These are phyloP conservation scores for Anthopleura sola DNA, from an alignment of 64 coral and sea anemone genomes.

Conservation along the genomic window DNA sequence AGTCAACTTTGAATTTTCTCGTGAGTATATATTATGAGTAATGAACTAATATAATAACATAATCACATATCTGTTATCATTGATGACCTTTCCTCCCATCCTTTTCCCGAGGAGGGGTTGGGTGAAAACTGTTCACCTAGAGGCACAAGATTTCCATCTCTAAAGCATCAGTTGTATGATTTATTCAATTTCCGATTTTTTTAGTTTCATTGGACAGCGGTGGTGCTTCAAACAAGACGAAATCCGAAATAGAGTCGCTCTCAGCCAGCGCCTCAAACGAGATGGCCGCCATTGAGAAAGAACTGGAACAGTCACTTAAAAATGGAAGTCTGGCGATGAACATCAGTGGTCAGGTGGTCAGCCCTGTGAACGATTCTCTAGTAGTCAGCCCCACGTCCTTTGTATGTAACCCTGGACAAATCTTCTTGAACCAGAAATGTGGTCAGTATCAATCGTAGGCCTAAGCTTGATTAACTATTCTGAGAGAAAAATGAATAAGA, in stretches of 20 bases:
- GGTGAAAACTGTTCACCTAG: neutral
- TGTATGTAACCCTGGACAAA: neutral
- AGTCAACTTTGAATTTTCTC: neutral
- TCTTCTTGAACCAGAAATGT: conserved; percentile 1
- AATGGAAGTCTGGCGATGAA: conserved; percentile 33
- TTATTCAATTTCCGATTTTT: neutral
- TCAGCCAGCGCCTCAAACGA: neutral
- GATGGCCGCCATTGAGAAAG: conserved; percentile 7
- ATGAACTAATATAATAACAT: neutral
- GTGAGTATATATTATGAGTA: neutral
- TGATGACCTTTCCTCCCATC: conserved; percentile 28
- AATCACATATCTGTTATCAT: neutral
- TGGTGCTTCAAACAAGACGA: neutral
- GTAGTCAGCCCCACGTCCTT: neutral
- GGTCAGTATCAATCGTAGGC: neutral
- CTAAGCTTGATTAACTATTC: too few relatives aligned
- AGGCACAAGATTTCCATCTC: too few relatives aligned
- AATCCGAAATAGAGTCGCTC: neutral
- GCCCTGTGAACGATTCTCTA: neutral
- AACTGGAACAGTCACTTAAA: conserved; percentile 9
- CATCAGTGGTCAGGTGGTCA: conserved; percentile 24
- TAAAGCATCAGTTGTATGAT: neutral
- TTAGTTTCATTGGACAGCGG: neutral
- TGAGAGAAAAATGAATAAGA: too few relatives aligned
- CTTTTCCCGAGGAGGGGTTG: neutral